Percentiles rank a stretch among this genome's conserved stretches.
phyloP scores from a whole-genome alignment of 2,888 invertebrate species.

The Agonopterix heracliana region DNA sequence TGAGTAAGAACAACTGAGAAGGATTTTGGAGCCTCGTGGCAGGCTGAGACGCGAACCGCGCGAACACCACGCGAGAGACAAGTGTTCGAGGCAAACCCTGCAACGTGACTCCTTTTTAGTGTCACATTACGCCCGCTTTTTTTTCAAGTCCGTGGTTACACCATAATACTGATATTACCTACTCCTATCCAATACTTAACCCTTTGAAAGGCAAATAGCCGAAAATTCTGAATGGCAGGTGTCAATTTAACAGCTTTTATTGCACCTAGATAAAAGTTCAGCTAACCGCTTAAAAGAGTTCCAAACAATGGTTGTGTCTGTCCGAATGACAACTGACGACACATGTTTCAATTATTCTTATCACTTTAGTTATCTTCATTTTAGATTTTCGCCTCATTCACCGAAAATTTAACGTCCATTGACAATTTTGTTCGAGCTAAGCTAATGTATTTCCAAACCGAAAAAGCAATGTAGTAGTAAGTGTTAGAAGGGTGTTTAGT shows the following conservation, averaged over 20 bases:
- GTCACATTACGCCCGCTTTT: no score
- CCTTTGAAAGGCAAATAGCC: slow-evolving; percentile 16
- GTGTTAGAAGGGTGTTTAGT: not conserved
- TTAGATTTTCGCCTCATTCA: slow-evolving; percentile 12
- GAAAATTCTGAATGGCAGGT: slow-evolving; percentile 47
- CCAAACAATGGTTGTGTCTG: slow-evolving; percentile 34
- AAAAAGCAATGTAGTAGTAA: slow-evolving; percentile 1
- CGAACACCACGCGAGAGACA: no score
- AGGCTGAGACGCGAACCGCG: no score
- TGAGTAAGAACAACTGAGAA: no score
- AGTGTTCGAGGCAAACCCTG: no score
- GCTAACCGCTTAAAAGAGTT: slow-evolving; percentile 36
- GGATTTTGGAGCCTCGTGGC: no score
- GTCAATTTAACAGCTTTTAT: slow-evolving; percentile 58
- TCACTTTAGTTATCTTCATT: slow-evolving; percentile 44
- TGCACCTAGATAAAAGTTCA: slow-evolving; percentile 27
- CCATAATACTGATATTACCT: no score
- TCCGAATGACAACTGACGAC: slow-evolving; percentile 38
- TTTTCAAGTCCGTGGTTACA: no score
- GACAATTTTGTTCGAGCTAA: not conserved
- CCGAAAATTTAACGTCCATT: not conserved
- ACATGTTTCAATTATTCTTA: slow-evolving; percentile 72
- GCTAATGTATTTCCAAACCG: not conserved
- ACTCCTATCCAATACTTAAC: no score
- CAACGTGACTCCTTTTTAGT: no score